Evolutionary conservation across 2,113 vertebrate species (phyloP), one percentile per base, ranked within the genome.

Genomic region (Empidonax traillii): DNA sequence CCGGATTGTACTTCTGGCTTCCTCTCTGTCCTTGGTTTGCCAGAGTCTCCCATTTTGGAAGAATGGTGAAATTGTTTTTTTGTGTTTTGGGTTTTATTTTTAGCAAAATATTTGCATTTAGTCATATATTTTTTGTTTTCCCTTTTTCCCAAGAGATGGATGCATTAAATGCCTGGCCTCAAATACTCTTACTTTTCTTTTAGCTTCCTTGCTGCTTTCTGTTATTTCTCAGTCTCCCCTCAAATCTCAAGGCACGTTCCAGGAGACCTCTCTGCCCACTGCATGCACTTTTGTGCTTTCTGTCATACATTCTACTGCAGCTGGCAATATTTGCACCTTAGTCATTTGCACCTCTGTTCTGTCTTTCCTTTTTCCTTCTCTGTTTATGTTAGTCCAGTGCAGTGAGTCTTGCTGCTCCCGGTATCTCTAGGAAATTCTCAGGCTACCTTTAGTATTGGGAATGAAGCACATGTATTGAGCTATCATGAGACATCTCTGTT

Each of bases 401-500:
- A 33, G 28, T 49, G 31, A 33, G 9, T 44, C 24, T 77, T 62
- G 22, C 30, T 73, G 8, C 7, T 19, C 6, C 2, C 11, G 14
- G 35, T 62, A 80, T 76, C 35, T 89, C 35, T 28, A 43, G 61
- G 51, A 69, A 79, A 52, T 84, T 53, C 22, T 39, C 41, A 85
- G 21, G 8, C 28, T 71, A 7, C 63, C 58, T 89, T 55, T 71
- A 41, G 13, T 28, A 61, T 13, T 55, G 33, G 58, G 41, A 92
- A 14, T 8, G 30, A 17, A 46, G 30, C 43, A 73, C 31, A 18
- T 9, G 6, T 74, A 28, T 23, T 28, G 28, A 80, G 25, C 30
- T 25, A 16, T 21, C 1, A 0, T 14, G 33, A 24, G 20, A n/a
- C 20, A 9, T 66, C 10, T 33, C 52, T 0, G 0, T 16, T 0